Conservation (phyloP, 2,113 vertebrate species). For the Mastomys coucha region DNA sequence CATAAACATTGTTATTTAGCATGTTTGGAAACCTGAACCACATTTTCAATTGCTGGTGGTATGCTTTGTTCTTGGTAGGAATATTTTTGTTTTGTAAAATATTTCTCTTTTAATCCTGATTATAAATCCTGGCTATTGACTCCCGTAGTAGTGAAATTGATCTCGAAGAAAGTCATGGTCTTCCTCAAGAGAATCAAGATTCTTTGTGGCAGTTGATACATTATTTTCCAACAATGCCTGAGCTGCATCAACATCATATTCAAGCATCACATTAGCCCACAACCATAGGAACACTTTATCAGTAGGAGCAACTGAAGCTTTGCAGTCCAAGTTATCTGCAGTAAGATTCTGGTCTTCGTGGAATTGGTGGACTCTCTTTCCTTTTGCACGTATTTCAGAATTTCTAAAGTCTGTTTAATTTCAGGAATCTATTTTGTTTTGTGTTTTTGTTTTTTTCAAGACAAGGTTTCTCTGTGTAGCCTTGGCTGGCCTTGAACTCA, state of each 20-base stretch:
- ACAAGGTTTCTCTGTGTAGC: too few species aligned
- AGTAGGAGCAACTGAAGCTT: conserved; percentile 96
- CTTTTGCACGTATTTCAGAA: background rate
- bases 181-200: conserved; percentile 95
- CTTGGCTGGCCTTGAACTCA: too few species aligned
- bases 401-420: background rate
- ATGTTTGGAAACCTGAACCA: conserved; percentile 90
- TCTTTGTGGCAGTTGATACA: conserved; percentile 94
- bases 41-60: conserved; percentile 86
- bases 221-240: conserved; percentile 97
- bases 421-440: too few species aligned
- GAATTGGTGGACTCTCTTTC: conserved; percentile 90
- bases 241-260: conserved; percentile 98
- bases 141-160: conserved; percentile 98
- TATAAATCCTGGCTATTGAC: conserved; percentile 99
- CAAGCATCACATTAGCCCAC: conserved; percentile 99
- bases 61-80: conserved; percentile 92
- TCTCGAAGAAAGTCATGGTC: conserved; percentile 98
- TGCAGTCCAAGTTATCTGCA: conserved; percentile 98
- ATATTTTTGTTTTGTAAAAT: conserved; percentile 98
- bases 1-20: conserved; percentile 87
- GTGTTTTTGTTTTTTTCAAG: too few species aligned
- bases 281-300: conserved; percentile 99
- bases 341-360: conserved; percentile 96
- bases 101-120: conserved; percentile 99